Evolutionary conservation across 1,140 invertebrate species (phyloP), one percentile per base, ranked within the genome.

Genomic region (Phymastichus coffea): DNA sequence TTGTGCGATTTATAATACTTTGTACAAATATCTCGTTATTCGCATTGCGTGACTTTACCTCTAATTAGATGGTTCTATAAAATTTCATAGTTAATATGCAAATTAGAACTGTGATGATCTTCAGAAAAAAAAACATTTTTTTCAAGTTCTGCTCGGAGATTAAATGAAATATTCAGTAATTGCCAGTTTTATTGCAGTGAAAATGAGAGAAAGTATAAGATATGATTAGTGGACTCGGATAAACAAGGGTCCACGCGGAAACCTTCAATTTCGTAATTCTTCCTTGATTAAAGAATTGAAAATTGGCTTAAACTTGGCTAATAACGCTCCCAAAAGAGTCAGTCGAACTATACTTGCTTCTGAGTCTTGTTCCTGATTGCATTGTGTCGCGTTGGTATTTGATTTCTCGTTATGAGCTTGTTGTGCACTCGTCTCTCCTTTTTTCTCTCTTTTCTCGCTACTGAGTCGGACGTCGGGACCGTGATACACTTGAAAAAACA

Each of bases 401-500:
- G 12, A 51, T 46, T 23, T 49, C 26, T 43, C n/a, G n/a, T n/a
- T n/a, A n/a, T n/a, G n/a, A n/a, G n/a, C n/a, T n/a, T n/a, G n/a
- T n/a, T n/a, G n/a, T n/a, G n/a, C n/a, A n/a, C n/a, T n/a, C n/a
- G 2, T 28, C 30, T 59, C 15, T 4, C 41, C 25, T 26, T 25
- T 15, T 26, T 19, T 52, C 40, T 47, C 14, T 35, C 15, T 44
- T n/a, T 20, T 49, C 33, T 61, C 71, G 70, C 69, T 69, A 73
- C 71, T 74, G 74, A 76, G 73, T 71, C 73, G 70, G 72, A 74
- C 70, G 68, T 75, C 69, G 70, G 59, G 70, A 70, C 60, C 65
- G 48, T 67, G 64, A 65, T 70, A 64, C 63, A 63, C 44, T 64
- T 41, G 44, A 28, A 17, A 44, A 15, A 48, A 23, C 8, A 47